A percentile compares a stretch with the other conserved stretches of the same genome.
These are phyloP conservation scores for Lytechinus pictus DNA, from an alignment of 35 echinoderm and acorn worm species.

Conservation along the genomic window DNA sequence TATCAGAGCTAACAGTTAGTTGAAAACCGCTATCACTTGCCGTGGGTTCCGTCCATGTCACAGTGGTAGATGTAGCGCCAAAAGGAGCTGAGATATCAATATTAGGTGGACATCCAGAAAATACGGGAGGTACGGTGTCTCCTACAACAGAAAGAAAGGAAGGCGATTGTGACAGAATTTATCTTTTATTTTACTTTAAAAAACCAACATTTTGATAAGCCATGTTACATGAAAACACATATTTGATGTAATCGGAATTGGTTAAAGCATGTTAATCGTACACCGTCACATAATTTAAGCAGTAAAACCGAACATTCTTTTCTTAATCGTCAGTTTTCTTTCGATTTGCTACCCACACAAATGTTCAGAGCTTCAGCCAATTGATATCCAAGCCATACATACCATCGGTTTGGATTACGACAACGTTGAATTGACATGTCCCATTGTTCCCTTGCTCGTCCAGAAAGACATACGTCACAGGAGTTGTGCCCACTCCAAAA, in stretches of 20 bases:
- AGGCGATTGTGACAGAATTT: not conserved
- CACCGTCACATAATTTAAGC: too few relatives aligned
- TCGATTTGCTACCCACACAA: too few relatives aligned
- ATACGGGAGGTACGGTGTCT: not conserved
- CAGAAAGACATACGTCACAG: not conserved
- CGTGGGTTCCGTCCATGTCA: not conserved
- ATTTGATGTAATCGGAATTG: too few relatives aligned
- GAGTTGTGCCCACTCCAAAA: constrained; percentile 17
- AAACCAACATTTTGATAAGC: not conserved
- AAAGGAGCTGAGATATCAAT: not conserved
- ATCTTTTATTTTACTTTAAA: not conserved
- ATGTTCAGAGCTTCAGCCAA: too few relatives aligned
- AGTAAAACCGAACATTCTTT: too few relatives aligned
- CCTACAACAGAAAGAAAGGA: not conserved
- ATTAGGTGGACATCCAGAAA: not conserved
- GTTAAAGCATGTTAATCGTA: too few relatives aligned
- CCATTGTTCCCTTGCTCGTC: constrained; percentile 16
- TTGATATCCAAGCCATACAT: not conserved
- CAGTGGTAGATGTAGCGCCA: not conserved
- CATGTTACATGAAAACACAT: not conserved
- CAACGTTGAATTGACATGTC: constrained; percentile 15
- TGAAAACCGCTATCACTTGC: not conserved
- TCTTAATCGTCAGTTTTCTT: too few relatives aligned
- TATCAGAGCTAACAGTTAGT: not conserved
- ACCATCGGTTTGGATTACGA: not conserved